Base-by-base conservation (phyloP, 2,888 invertebrate genomes). In the Nasonovia ribisnigri region DNA sequence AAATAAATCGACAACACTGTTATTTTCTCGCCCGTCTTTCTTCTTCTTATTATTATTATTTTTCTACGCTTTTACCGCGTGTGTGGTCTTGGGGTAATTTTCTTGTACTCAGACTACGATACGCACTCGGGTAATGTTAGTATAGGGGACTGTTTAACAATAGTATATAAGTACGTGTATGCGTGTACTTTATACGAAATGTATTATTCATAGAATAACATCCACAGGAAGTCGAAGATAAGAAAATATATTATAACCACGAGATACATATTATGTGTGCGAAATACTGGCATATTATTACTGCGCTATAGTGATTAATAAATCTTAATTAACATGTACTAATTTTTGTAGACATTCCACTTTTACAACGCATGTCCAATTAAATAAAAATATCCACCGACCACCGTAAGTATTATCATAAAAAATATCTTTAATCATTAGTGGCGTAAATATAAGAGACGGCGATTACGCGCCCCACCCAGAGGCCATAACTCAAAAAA, bases 51-150 rank as follows among this genome's bases (percentile, higher is more conserved):
- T 89, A n/a, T 42, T 88, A 10, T 54, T 89, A 13, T 57, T 46
- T 60, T 60, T 86, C 57, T n/a, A 5, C 57, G 11, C 42, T 29
- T 67, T 42, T 88, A 46, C 46, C 86, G 60, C 87, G 93, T 86
- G 93, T 93, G 93, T 93, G 93, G 93, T 93, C 93, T 93, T 87
- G 60, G 90, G 93, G 93, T 93, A 93, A 90, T 90, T 93, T 90
- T 36, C 29, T 48, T 42, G n/a, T 6, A 51, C 24, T 43, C 42
- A 42, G 48, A 90, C n/a, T n/a, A n/a, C 60, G 46, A 24, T 42
- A 43, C 88, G n/a, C 48, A 84, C 90, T 93, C 46, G 57, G 84
- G 26, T 43, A 54, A 90, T 48, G 3, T 90, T n/a, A 42, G 57
- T 86, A 93, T 84, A 84, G 89, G 84, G 89, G 89, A 84, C 84